Percentiles rank a stretch among this genome's conserved stretches.
Conservation (phyloP, 2,797 vertebrate genomes). For the Heliangelus exortis region DNA sequence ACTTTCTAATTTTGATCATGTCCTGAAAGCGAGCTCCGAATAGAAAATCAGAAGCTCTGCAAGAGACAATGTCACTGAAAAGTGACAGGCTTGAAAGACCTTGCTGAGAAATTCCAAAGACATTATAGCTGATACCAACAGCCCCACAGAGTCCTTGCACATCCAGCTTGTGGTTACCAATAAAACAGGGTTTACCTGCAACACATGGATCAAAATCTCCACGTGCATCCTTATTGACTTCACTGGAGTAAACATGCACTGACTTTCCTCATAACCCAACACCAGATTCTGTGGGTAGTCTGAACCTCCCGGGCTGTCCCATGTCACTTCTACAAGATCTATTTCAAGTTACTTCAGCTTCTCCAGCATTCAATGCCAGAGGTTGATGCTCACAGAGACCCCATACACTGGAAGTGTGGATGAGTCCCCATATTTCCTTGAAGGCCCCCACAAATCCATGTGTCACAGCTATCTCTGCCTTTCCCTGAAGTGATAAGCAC, state of each 20-base stretch:
- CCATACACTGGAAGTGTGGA: fast-evolving
- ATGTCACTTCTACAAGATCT: not conserved
- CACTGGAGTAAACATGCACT: not conserved
- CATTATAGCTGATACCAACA: not conserved
- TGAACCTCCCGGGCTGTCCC: not conserved
- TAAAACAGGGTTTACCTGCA: not conserved
- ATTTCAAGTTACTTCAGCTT: not conserved
- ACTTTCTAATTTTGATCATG: not conserved
- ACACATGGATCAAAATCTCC: not conserved
- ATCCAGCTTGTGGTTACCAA: not conserved
- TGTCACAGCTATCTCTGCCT: not conserved
- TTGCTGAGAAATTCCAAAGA: not conserved
- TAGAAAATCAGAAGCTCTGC: slow-evolving; percentile 3
- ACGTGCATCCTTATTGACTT: not conserved
- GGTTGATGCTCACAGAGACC: not conserved
- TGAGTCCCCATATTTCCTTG: not conserved
- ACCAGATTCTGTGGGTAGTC: fast-evolving
- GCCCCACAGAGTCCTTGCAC: not conserved
- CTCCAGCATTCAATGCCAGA: fast-evolving
- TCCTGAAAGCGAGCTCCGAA: not conserved
- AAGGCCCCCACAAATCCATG: fast-evolving
- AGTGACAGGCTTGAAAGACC: not conserved
- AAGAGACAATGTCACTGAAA: not conserved
- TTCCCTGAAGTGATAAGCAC: not conserved
- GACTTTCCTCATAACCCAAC: not conserved